phyloP scores from a whole-genome alignment of 92 coral and sea anemone species.

The Siderastrea radians region DNA sequence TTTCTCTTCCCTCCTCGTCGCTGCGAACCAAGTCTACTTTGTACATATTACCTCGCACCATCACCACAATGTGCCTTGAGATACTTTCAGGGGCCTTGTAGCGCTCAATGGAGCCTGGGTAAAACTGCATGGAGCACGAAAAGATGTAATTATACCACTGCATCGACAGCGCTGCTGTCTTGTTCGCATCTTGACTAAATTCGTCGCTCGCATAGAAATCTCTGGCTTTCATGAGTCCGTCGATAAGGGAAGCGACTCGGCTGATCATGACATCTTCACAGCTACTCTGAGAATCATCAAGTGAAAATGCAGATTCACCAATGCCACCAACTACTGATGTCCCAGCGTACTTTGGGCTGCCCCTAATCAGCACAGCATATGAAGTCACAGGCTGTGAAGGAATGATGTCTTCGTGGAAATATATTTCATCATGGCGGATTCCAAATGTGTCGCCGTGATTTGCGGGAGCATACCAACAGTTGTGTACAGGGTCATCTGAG shows the following conservation, averaged over 20 bases:
- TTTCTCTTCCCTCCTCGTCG: constrained; percentile 51
- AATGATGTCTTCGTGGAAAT: constrained; percentile 77
- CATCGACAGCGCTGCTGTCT: constrained; percentile 74
- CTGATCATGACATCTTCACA: constrained; percentile 27
- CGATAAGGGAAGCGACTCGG: constrained; percentile 69
- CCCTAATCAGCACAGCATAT: constrained; percentile 82
- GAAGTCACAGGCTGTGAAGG: constrained; percentile 87
- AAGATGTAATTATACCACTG: constrained; percentile 89
- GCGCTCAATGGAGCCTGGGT: constrained; percentile 82
- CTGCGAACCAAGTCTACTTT: constrained; percentile 60
- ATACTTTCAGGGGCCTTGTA: constrained; percentile 66
- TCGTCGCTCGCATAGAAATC: constrained; percentile 54
- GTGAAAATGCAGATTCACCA: constrained; percentile 16
- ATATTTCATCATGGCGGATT: constrained; percentile 85
- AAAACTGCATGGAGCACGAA: constrained; percentile 79
- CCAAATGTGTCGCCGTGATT: constrained; percentile 85
- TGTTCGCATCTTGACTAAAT: constrained; percentile 60
- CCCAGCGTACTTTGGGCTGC: constrained; percentile 54
- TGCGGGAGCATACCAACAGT: constrained; percentile 83
- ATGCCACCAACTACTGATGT: constrained; percentile 67
- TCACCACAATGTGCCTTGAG: constrained; percentile 77
- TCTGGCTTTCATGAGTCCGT: constrained; percentile 77
- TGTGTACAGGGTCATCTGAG: constrained; percentile 48
- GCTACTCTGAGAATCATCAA: not conserved
- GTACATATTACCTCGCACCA: constrained; percentile 82